Percentiles rank a stretch among this genome's conserved stretches.
These are phyloP conservation scores for Ecliptopera silaceata DNA, from an alignment of 2,888 invertebrate genomes.

Conservation along the genomic window DNA sequence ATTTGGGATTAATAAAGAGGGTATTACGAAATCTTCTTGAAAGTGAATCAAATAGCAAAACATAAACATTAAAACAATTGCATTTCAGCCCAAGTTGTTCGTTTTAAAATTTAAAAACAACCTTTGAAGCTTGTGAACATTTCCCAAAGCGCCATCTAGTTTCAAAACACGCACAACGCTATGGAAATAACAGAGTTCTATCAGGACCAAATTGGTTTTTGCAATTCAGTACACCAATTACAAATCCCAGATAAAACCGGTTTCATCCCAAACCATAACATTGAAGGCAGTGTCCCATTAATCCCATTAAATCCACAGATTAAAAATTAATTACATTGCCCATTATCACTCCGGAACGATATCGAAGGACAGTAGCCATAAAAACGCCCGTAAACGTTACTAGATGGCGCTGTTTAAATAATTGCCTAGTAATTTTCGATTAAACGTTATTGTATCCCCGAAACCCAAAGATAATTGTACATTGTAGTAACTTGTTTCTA, in stretches of 20 bases:
- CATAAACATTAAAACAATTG: too few species aligned
- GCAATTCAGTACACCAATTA: neutral
- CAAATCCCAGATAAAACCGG: neutral
- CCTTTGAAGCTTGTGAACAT: too few species aligned
- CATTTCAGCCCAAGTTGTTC: too few species aligned
- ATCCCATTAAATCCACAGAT: constrained; percentile 39
- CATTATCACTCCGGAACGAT: constrained; percentile 47
- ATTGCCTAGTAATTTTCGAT: constrained; percentile 37
- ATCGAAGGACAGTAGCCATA: constrained; percentile 47
- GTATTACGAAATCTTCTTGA: too few species aligned
- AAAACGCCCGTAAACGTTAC: constrained; percentile 40
- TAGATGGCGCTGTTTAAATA: constrained; percentile 44
- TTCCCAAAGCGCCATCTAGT: too few species aligned
- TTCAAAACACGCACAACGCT: too few species aligned
- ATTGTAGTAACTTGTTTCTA: too few species aligned
- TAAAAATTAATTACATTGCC: constrained; percentile 52
- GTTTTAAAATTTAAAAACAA: too few species aligned
- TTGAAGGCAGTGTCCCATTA: neutral
- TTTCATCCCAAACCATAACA: constrained; percentile 15
- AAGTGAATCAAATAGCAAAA: too few species aligned
- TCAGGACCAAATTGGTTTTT: too few species aligned
- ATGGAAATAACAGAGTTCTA: too few species aligned
- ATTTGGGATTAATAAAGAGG: too few species aligned
- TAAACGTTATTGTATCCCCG: neutral
- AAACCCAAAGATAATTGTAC: neutral